phyloP scores from a whole-genome alignment of 1,140 invertebrate genomes.

The Leptinotarsa defecta region DNA sequence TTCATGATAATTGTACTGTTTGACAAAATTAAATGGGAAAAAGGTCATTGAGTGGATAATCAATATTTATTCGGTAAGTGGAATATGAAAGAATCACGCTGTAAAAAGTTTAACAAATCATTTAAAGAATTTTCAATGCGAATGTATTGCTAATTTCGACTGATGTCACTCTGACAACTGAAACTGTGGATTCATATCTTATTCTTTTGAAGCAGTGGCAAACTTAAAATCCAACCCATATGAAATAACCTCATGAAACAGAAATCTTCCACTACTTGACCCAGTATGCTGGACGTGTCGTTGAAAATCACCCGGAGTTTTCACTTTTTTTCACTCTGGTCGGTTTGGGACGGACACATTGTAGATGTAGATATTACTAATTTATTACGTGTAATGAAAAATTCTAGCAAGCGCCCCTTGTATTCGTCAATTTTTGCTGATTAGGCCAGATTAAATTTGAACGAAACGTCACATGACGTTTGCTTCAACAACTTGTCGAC shows the following conservation, averaged over 20 bases:
- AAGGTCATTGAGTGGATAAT: no score
- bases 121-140: no score
- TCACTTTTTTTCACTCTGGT: conserved; percentile 13
- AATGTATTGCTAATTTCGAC: no score
- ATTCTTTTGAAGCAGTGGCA: no score
- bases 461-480: neutral
- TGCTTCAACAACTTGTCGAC: no score
- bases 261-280: neutral
- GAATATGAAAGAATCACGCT: no score
- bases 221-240: neutral
- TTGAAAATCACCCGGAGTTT: conserved; percentile 5
- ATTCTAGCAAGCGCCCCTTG: conserved; percentile 24
- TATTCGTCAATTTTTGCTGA: conserved; percentile 18
- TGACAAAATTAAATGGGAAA: no score
- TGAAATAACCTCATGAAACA: neutral
- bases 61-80: no score
- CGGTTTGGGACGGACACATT: neutral
- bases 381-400: conserved; percentile 29
- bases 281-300: neutral
- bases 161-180: no score
- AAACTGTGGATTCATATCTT: no score
- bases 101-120: no score
- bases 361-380: conserved; percentile 33
- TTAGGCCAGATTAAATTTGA: neutral
- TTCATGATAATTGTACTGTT: no score